Evolutionary conservation across 2,888 invertebrate species (phyloP), one percentile per base, ranked within the genome.

Genomic region (Catocala sponsa): DNA sequence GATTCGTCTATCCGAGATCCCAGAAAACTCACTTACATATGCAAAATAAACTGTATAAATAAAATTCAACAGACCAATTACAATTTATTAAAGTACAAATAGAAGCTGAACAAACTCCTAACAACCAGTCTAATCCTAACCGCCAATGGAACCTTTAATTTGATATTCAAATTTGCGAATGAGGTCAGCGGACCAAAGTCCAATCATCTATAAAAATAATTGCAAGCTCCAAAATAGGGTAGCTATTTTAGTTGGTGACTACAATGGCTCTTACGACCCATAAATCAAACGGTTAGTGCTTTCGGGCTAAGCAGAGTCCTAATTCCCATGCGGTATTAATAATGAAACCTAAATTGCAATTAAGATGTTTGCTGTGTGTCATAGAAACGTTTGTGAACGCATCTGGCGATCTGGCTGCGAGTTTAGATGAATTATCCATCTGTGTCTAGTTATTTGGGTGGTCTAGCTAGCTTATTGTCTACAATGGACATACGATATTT

Each of bases 211-310:
- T 70, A 72, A 72, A 68, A 70, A 53, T 67, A 72, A 56, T 70
- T 56, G 59, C 50, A 46, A 57, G 15, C 65, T 51, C 62, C 63
- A 49, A 72, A 68, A 70, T 64, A 64, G 66, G 67, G 46, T 70
- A 65, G 68, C 74, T 80, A 82, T 80, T 83, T 81, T 63, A 58
- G 64, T 59, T 72, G 75, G 74, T 77, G 76, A 82, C 73, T 73
- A 81, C 71, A 72, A 70, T 51, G 55, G 60, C 43, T 9, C 55
- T 72, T 66, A 72, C 51, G 62, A 64, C 44, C 58, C 63, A 68
- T 85, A 82, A 85, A 84, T 80, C 79, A 82, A 78, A 78, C 73
- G 72, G 74, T 84, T 81, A 80, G 79, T 78, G 76, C 76, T 81
- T 78, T 72, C 60, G 67, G 72, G 60, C 76, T 81, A 74, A 76